Conservation (phyloP, 1,140 invertebrate species). For the Eubasilissa regina region DNA sequence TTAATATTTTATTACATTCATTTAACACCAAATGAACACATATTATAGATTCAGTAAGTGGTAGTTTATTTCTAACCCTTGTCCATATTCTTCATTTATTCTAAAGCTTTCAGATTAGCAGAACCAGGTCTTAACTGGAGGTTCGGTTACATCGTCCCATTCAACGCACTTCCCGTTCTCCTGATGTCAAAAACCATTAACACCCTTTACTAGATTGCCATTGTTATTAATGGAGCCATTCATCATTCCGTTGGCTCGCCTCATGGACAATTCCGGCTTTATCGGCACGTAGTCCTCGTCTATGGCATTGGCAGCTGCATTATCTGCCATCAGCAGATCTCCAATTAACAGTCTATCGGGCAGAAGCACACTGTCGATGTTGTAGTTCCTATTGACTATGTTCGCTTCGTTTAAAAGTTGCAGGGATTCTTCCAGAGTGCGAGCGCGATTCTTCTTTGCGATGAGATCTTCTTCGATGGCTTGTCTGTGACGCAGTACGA, state of each 20-base stretch:
- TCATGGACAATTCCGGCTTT: conserved; percentile 59
- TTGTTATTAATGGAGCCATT: conserved; percentile 65
- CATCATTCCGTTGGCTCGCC: conserved; percentile 64
- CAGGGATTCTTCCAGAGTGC: conserved; percentile 68
- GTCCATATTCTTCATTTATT: no score
- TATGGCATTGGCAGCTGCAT: conserved; percentile 61
- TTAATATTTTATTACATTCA: no score
- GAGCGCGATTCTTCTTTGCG: conserved; percentile 63
- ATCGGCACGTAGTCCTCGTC: conserved; percentile 59
- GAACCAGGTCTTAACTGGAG: conserved; percentile 71
- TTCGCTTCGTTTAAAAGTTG: conserved; percentile 70
- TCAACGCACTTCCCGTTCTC: conserved; percentile 54
- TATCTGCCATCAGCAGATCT: conserved; percentile 48
- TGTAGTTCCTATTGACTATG: conserved; percentile 59
- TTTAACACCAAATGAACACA: no score
- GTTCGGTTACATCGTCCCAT: conserved; percentile 62
- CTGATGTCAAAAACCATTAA: conserved; percentile 68
- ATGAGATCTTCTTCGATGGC: conserved; percentile 61
- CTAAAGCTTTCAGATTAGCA: conserved; percentile 61
- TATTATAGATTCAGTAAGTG: no score
- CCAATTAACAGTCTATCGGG: conserved; percentile 41
- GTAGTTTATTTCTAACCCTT: no score
- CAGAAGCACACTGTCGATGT: conserved; percentile 33
- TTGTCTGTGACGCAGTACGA: conserved; percentile 64
- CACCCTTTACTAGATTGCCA: conserved; percentile 61